Conservation (phyloP, 2,113 vertebrate genomes). For the Hemicordylus capensis region DNA sequence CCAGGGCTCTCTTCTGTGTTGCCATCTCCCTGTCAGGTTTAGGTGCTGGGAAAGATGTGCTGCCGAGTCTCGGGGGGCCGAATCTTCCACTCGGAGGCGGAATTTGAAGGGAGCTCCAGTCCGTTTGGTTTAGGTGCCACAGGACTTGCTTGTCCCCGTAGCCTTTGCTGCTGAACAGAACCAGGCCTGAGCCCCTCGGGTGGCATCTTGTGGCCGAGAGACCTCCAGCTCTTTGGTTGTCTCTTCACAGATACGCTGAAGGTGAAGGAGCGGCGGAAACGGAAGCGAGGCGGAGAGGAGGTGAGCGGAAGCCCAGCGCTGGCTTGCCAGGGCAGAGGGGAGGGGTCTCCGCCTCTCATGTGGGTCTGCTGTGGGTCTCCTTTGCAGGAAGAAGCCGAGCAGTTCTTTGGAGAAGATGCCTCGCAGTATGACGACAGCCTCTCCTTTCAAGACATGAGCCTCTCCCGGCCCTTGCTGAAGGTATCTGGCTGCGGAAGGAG, state of each 20-base stretch:
- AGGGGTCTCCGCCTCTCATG: background rate
- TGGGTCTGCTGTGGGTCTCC: slow-evolving; percentile 16
- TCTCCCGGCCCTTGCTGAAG: slow-evolving; percentile 95
- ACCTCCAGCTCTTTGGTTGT: background rate
- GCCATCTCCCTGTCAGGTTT: no score
- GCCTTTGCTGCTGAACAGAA: no score
- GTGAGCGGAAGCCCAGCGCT: slow-evolving; percentile 35
- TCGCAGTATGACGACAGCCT: slow-evolving; percentile 89
- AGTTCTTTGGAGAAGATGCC: slow-evolving; percentile 88
- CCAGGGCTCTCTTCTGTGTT: no score
- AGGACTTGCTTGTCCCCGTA: no score
- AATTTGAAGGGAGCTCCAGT: no score
- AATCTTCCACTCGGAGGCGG: no score
- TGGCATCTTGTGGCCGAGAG: no score
- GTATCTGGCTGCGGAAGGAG: slow-evolving; percentile 60
- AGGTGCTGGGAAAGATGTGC: no score
- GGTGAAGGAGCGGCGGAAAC: slow-evolving; percentile 82
- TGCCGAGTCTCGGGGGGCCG: no score
- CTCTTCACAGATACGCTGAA: slow-evolving; percentile 82
- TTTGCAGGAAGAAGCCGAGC: slow-evolving; percentile 76
- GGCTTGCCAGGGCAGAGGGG: slow-evolving; percentile 10
- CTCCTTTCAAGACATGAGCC: slow-evolving; percentile 95
- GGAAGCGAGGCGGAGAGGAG: slow-evolving; percentile 73
- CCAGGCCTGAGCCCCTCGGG: no score
- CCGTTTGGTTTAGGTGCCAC: no score